Base-by-base conservation (phyloP, 2,797 vertebrate genomes). In the Odontamblyopus rebecca region DNA sequence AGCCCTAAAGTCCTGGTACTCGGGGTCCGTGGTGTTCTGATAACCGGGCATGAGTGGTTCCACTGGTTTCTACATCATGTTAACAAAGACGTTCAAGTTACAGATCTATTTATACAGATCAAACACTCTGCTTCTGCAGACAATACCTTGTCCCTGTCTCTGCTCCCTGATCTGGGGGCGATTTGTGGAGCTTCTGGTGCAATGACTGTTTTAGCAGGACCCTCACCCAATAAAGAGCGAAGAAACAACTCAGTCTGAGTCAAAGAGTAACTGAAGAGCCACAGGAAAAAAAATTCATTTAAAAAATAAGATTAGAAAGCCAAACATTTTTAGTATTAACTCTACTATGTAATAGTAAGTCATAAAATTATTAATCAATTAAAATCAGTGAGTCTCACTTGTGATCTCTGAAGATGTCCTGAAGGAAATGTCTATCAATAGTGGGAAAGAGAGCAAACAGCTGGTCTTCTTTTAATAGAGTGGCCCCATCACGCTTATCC, bases 331-430 rank as follows among this genome's bases (percentile, higher is more conserved):
- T 13, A 48, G 44, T 48, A 48, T 15, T 48, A 16, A 48, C 44
- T 15, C 44, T 48, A 48, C 13, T 57, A 13, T 23, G 11, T 5
- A 57, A 9, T 56, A 56, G 6, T 26, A 56, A 56, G 11, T 23
- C 2, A 8, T 61, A 30, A 8, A 30, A 30, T 30, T 9, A 61
- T 38, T 38, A 8, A 38, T 38, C 9, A 9, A 38, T 38, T 18
- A 61, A 16, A 32, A 61, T 32, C 16, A 4, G 6, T 9, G 29
- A 61, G 66, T 71, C 90, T 89, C 70, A 99, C 98, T 97, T 97
- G 93, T 98, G 91, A 79, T 98, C 96, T 91, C 93, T 95, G 91
- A 98, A 98, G 87, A 98, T 93, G 81, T 98, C 98, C 87, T 91
- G 91, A 76, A 99, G 94, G 82, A 99, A 97, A 86, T 94, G 96